Percentiles rank a stretch among this genome's conserved stretches.
phyloP scores from a whole-genome alignment of 2,888 invertebrate genomes.

The Eulithis testata region DNA sequence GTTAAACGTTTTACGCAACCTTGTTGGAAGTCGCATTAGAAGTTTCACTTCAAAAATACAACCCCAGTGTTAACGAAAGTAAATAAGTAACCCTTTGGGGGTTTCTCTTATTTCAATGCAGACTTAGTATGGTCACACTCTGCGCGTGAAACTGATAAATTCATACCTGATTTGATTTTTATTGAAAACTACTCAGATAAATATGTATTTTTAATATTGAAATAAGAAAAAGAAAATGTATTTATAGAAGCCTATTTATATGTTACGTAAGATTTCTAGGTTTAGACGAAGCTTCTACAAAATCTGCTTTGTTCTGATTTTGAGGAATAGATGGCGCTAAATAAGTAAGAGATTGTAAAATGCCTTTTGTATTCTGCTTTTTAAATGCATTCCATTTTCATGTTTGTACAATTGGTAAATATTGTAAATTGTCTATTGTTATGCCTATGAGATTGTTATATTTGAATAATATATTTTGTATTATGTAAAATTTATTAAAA shows the following conservation, averaged over 20 bases:
- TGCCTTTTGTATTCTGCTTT: constrained; percentile 12
- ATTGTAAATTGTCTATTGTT: constrained; percentile 21
- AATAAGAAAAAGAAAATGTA: background rate
- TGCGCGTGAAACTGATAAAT: too few relatives aligned
- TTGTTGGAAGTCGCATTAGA: too few relatives aligned
- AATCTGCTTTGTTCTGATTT: constrained; percentile 1
- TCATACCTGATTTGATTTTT: too few relatives aligned
- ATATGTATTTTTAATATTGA: too few relatives aligned
- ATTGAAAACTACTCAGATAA: too few relatives aligned
- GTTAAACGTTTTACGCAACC: too few relatives aligned
- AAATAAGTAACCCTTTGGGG: too few relatives aligned
- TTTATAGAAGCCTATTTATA: constrained; percentile 12
- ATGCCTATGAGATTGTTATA: constrained; percentile 43
- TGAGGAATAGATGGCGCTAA: constrained; percentile 5
- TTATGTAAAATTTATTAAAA: constrained; percentile 38
- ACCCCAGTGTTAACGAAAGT: too few relatives aligned
- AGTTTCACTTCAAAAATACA: too few relatives aligned
- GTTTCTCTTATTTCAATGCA: too few relatives aligned
- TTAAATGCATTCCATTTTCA: constrained; percentile 28
- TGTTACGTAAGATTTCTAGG: background rate
- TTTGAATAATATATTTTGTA: constrained; percentile 41
- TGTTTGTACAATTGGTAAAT: constrained; percentile 9
- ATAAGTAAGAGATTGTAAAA: constrained; percentile 1
- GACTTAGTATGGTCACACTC: too few relatives aligned
- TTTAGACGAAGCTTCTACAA: background rate